Evolutionary conservation across 2,797 vertebrate genomes (phyloP), one percentile per base, ranked within the genome.

Genomic region (Sciurus carolinensis): DNA sequence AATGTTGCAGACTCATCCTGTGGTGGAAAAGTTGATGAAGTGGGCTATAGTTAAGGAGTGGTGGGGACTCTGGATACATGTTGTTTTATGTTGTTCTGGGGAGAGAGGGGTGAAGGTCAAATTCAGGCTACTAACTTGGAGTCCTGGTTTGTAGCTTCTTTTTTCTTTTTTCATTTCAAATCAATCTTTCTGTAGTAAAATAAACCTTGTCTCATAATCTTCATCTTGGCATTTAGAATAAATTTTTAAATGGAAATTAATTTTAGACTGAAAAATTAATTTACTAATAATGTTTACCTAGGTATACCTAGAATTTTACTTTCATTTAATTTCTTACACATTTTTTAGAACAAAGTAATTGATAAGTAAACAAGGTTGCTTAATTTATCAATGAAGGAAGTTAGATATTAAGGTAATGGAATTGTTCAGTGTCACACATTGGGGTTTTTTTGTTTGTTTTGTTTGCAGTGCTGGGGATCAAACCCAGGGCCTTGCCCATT

Each of bases 131-230:
- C 20, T 50, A 77, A 30, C 47, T 87, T 71, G 18, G 15, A 42
- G 57, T 66, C 71, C 72, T 80, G 24, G 7, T 71, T 80, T 71
- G 62, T 50, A 76, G 47, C 22, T 69, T 22, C 30, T 76, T 83
- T 94, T 87, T 67, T 44, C 6, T 52, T 47, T 88, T 71, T 72
- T 93, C n/a, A n/a, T 80, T 85, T 64, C 17, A 76, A n/a, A 42
- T 84, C 93, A 15, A 59, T 73, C 57, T 89, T 93, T 91, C 39
- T 77, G 8, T 67, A 91, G 67, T 87, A 88, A 92, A 97, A 66
- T 90, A 73, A 83, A 57, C 94, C 39, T 30, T 71, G 7, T 83
- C 50, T 79, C 62, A 89, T 22, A 85, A 67, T 50, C 24, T 50
- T 92, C 28, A 72, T 72, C 28, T 91, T 86, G 54, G 44, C 72